phyloP scores from a whole-genome alignment of 2,888 invertebrate genomes.

The Coleophora deauratella region DNA sequence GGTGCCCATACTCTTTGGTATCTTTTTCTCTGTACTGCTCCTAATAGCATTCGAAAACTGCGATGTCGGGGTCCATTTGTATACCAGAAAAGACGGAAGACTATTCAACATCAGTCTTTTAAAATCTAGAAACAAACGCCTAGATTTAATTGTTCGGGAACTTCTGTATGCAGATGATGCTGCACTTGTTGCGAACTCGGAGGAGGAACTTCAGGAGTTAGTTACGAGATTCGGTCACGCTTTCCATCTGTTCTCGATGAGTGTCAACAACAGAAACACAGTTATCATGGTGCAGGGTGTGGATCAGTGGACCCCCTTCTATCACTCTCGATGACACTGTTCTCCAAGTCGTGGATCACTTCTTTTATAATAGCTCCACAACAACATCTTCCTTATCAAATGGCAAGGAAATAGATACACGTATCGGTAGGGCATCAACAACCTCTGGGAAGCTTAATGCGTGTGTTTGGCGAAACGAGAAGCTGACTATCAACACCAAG shows the following conservation, averaged over 20 bases:
- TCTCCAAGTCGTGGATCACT: not conserved
- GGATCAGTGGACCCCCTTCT: not conserved
- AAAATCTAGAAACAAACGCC: not conserved
- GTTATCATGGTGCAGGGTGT: not conserved
- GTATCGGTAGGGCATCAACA: slow-evolving; percentile 5
- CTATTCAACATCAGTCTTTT: not conserved
- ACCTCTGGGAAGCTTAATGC: slow-evolving; percentile 4
- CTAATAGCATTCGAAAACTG: not conserved
- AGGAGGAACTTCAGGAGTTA: not conserved
- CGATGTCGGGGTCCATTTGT: not conserved
- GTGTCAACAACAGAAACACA: not conserved
- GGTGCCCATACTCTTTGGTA: not conserved
- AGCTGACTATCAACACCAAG: not conserved
- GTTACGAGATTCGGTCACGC: not conserved
- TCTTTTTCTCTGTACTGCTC: not conserved
- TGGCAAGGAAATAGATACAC: slow-evolving; percentile 4
- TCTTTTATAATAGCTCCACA: not conserved
- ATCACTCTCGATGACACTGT: not conserved
- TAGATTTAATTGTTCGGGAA: not conserved
- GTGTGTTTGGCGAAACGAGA: slow-evolving; percentile 1
- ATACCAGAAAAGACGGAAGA: not conserved
- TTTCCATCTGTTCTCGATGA: not conserved
- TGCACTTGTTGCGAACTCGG: not conserved
- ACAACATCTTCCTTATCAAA: slow-evolving; percentile 3
- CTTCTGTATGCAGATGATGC: not conserved